Conservation (phyloP, 1,140 invertebrate genomes). For the Pristionchus pacificus region DNA sequence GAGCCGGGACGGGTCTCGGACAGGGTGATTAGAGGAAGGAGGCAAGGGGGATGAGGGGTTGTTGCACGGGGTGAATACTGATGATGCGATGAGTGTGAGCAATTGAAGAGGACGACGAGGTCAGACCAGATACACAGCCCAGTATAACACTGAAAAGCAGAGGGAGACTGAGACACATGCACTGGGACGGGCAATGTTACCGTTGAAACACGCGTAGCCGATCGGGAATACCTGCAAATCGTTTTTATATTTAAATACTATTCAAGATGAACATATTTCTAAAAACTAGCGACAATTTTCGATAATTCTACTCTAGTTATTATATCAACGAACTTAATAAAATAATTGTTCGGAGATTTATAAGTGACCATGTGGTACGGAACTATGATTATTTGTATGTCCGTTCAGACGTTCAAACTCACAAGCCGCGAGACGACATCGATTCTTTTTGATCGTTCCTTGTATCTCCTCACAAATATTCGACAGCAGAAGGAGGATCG, state of each 20-base stretch:
- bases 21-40: too few relatives aligned
- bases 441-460: constrained; percentile 51
- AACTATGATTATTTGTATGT: background rate
- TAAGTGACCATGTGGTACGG: too few relatives aligned
- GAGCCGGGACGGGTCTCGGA: too few relatives aligned
- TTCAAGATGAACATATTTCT: too few relatives aligned
- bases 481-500: constrained; percentile 45
- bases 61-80: constrained; percentile 8
- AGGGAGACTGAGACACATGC: background rate
- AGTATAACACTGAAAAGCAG: constrained; percentile 50
- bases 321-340: too few relatives aligned
- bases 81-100: too few relatives aligned
- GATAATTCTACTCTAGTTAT: too few relatives aligned
- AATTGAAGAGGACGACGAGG: background rate
- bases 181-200: constrained; percentile 31
- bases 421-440: constrained; percentile 52
- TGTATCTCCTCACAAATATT: constrained; percentile 48
- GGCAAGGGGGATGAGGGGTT: too few relatives aligned
- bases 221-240: constrained; percentile 55
- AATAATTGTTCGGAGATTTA: too few relatives aligned
- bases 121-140: constrained; percentile 57
- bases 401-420: background rate
- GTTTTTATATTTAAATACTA: too few relatives aligned
- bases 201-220: constrained; percentile 56
- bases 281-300: too few relatives aligned